phyloP scores from a whole-genome alignment of 1,140 invertebrate species.

The Luehdorfia chinensis region DNA sequence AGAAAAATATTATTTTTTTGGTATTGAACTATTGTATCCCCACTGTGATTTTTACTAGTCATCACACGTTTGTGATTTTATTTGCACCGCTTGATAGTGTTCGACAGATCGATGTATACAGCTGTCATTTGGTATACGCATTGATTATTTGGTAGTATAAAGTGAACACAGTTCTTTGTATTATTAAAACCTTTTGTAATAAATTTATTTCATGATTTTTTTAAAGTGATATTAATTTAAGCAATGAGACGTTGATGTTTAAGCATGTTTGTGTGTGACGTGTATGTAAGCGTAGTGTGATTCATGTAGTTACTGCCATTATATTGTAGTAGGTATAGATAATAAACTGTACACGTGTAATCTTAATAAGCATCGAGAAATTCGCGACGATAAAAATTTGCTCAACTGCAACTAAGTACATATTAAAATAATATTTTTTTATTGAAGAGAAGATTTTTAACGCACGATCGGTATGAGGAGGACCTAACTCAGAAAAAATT shows the following conservation, averaged over 20 bases:
- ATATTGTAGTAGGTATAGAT: slow-evolving; percentile 19
- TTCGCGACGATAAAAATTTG: too few relatives aligned
- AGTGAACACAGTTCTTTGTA: not conserved
- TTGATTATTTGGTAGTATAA: not conserved
- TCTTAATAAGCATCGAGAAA: too few relatives aligned
- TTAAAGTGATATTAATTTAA: slow-evolving; percentile 75
- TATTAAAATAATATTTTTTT: too few relatives aligned
- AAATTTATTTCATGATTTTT: too few relatives aligned
- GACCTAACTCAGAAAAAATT: too few relatives aligned
- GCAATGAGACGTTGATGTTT: slow-evolving; percentile 56
- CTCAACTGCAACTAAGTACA: too few relatives aligned
- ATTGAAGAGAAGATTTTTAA: too few relatives aligned
- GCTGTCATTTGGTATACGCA: not conserved
- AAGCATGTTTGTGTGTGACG: slow-evolving; percentile 37
- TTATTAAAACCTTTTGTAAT: not conserved
- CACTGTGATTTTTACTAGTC: slow-evolving; percentile 37
- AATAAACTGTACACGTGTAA: too few relatives aligned
- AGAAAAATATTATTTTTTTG: slow-evolving; percentile 1
- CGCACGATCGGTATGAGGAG: too few relatives aligned
- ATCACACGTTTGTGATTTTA: slow-evolving; percentile 24
- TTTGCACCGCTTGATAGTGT: slow-evolving; percentile 22
- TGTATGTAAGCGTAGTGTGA: slow-evolving; percentile 16
- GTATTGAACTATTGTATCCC: slow-evolving; percentile 10
- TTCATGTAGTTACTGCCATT: slow-evolving; percentile 13
- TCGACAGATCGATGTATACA: slow-evolving; percentile 10